These are phyloP conservation scores for Bilobella aurantiaca DNA, from an alignment of 1,140 invertebrate genomes.

Conservation along the genomic window DNA sequence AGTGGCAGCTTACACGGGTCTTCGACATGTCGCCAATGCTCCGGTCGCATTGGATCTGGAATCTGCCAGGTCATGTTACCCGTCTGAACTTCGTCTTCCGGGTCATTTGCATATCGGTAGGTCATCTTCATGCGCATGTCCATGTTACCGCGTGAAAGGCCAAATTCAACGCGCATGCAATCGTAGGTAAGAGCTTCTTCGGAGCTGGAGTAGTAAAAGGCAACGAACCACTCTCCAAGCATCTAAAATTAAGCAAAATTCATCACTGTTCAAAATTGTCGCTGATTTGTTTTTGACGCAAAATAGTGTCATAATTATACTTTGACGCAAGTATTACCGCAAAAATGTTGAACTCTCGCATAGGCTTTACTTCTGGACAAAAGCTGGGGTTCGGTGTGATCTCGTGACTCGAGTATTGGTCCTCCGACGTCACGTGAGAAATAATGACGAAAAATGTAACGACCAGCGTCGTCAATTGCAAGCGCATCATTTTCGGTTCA, in stretches of 20 bases:
- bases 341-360: constrained; percentile 32
- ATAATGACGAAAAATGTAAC: too few relatives aligned
- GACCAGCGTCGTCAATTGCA: not conserved
- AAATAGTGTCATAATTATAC: not conserved
- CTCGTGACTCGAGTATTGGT: too few relatives aligned
- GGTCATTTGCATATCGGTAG: constrained; percentile 69
- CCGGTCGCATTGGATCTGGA: constrained; percentile 55
- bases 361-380: constrained; percentile 28
- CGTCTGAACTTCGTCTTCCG: constrained; percentile 57
- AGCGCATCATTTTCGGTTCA: not conserved
- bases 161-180: constrained; percentile 69
- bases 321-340: too few relatives aligned
- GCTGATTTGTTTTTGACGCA: not conserved
- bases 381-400: not conserved
- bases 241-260: constrained; percentile 46
- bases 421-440: too few relatives aligned
- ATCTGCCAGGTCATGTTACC: constrained; percentile 79
- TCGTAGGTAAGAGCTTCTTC: constrained; percentile 65
- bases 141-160: constrained; percentile 42
- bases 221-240: constrained; percentile 66
- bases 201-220: constrained; percentile 74
- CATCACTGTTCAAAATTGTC: too few relatives aligned
- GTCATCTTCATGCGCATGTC: constrained; percentile 74
- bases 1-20: constrained; percentile 56
- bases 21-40: constrained; percentile 74